Conservation (phyloP, 2,888 invertebrate genomes). For the Abrostola tripartita region DNA sequence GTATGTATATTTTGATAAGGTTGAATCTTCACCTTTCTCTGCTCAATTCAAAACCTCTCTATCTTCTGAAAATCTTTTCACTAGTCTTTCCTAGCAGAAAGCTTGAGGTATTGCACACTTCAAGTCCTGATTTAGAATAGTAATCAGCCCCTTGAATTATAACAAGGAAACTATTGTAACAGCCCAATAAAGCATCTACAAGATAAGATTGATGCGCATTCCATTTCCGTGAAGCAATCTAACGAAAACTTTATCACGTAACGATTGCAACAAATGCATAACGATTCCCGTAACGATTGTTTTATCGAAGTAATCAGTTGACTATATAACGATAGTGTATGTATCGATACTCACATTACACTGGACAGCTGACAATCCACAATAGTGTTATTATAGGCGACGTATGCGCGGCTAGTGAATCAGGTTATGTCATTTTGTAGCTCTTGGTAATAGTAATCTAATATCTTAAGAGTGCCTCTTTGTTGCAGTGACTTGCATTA, state of each 20-base stretch:
- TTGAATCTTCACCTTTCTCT: no score
- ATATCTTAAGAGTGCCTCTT: neutral
- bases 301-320: neutral
- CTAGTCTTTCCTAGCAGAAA: no score
- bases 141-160: no score
- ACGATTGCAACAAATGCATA: neutral
- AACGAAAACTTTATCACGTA: neutral
- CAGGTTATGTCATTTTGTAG: neutral
- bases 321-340: no score
- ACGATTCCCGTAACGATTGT: neutral
- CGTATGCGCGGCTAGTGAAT: neutral
- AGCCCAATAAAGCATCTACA: neutral
- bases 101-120: no score
- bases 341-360: neutral
- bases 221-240: constrained; percentile 1
- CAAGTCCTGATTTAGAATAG: no score
- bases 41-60: no score
- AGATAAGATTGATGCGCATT: neutral
- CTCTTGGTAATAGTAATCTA: no score
- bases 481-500: neutral
- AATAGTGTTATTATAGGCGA: constrained; percentile 3
- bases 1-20: no score
- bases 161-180: no score
- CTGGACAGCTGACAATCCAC: neutral
- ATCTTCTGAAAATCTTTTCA: no score